A percentile compares a stretch with the other conserved stretches of the same genome.
These are phyloP conservation scores for Orcinus orca DNA, from an alignment of 2,113 vertebrate genomes.

Conservation along the genomic window DNA sequence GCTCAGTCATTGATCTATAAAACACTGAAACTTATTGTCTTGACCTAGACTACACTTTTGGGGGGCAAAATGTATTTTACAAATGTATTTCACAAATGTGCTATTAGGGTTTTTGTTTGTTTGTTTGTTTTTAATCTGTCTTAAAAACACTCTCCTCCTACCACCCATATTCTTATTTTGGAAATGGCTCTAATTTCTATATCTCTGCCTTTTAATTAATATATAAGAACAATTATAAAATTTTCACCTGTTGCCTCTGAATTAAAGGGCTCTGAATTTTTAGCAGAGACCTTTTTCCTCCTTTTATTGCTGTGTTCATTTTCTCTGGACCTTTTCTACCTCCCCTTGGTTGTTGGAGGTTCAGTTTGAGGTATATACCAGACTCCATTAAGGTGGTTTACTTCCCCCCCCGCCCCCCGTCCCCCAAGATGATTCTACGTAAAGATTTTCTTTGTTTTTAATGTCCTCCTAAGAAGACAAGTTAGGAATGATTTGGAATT, in stretches of 20 bases:
- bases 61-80: not conserved
- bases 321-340: not conserved
- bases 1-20: not conserved
- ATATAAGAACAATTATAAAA: not conserved
- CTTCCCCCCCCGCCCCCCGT: not conserved
- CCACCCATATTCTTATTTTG: not conserved
- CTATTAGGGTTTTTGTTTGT: not conserved
- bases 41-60: not conserved
- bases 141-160: not conserved
- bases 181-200: not conserved
- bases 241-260: not conserved
- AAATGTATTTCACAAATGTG: not conserved
- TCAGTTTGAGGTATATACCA: not conserved
- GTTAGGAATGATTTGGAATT: not conserved
- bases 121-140: not conserved
- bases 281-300: not conserved
- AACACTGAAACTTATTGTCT: not conserved
- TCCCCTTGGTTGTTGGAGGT: not conserved
- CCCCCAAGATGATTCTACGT: not conserved
- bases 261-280: not conserved
- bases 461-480: not conserved
- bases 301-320: not conserved
- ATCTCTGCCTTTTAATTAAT: not conserved
- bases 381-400: not conserved
- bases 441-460: conserved; percentile 12